Conservation (phyloP, 1,140 invertebrate genomes). For the Euschistus heros region DNA sequence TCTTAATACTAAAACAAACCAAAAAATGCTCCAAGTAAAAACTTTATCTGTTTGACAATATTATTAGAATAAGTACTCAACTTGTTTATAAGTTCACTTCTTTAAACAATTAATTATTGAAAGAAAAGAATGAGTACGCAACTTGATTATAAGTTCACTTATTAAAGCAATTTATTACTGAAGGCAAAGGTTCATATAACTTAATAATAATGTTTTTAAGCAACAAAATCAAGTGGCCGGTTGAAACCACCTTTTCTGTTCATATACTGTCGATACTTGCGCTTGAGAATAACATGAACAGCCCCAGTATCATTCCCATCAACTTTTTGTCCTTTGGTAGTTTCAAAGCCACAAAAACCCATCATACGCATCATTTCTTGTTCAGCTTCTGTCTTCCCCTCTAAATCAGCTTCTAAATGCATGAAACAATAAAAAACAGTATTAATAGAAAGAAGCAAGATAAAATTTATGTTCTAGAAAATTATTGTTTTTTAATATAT, state of each 20-base stretch:
- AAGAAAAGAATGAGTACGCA: too few relatives aligned
- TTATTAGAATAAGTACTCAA: too few relatives aligned
- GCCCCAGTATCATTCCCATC: conserved; percentile 83
- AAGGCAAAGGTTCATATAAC: too few relatives aligned
- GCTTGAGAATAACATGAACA: conserved; percentile 89
- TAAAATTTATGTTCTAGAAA: too few relatives aligned
- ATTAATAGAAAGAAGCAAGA: neutral
- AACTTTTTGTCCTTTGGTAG: conserved; percentile 91
- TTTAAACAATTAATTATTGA: too few relatives aligned
- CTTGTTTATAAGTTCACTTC: too few relatives aligned
- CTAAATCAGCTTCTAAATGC: conserved; percentile 53
- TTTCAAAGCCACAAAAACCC: conserved; percentile 92
- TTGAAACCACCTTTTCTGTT: conserved; percentile 99
- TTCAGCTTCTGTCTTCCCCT: conserved; percentile 80
- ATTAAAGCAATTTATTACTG: too few relatives aligned
- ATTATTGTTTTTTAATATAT: too few relatives aligned
- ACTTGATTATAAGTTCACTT: too few relatives aligned
- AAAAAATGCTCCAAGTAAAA: too few relatives aligned
- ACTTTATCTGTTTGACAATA: too few relatives aligned
- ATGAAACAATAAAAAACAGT: conserved; percentile 20
- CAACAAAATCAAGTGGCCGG: conserved; percentile 90
- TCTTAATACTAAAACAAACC: too few relatives aligned
- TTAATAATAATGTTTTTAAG: conserved; percentile 39
- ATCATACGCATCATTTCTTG: conserved; percentile 92
- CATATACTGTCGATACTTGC: conserved; percentile 99